phyloP scores from a whole-genome alignment of 2,797 vertebrate species.

The Rachycentron canadum region DNA sequence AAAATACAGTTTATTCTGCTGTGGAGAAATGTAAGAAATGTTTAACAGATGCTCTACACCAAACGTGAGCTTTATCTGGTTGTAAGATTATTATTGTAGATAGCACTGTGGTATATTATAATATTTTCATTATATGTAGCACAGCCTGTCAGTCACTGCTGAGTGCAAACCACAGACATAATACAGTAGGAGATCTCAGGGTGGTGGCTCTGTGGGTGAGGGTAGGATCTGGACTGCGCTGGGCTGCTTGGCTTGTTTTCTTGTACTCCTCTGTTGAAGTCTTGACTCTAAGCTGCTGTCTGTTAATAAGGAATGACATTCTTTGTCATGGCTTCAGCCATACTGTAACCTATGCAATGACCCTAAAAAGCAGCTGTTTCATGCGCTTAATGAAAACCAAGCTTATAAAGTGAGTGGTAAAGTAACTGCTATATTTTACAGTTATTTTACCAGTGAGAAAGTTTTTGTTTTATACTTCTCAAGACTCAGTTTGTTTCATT shows the following conservation, averaged over 20 bases:
- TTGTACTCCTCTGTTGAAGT: conserved; percentile 30
- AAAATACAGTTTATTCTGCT: neutral
- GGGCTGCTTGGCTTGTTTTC: neutral
- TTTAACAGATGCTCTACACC: conserved; percentile 3
- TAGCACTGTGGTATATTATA: neutral
- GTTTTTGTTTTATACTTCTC: neutral
- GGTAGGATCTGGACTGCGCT: neutral
- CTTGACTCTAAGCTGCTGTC: conserved; percentile 39
- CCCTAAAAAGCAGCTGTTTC: conserved; percentile 41
- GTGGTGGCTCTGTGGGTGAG: neutral
- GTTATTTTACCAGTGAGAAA: neutral
- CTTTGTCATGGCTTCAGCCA: conserved; percentile 36
- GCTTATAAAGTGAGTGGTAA: conserved; percentile 2
- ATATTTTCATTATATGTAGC: conserved; percentile 40
- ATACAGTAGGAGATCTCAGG: conserved; percentile 14
- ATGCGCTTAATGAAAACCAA: conserved; percentile 50
- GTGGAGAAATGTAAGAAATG: neutral
- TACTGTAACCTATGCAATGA: conserved; percentile 39
- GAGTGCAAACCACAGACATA: conserved; percentile 41
- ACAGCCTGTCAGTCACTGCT: conserved; percentile 38
- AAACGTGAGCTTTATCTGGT: neutral
- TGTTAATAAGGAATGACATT: conserved; percentile 42
- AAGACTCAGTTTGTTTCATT: conserved; percentile 14
- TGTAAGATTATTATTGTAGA: conserved; percentile 14
- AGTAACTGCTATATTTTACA: conserved; percentile 6